Conservation (phyloP, 2,797 vertebrate genomes). For the Botia almorhae region DNA sequence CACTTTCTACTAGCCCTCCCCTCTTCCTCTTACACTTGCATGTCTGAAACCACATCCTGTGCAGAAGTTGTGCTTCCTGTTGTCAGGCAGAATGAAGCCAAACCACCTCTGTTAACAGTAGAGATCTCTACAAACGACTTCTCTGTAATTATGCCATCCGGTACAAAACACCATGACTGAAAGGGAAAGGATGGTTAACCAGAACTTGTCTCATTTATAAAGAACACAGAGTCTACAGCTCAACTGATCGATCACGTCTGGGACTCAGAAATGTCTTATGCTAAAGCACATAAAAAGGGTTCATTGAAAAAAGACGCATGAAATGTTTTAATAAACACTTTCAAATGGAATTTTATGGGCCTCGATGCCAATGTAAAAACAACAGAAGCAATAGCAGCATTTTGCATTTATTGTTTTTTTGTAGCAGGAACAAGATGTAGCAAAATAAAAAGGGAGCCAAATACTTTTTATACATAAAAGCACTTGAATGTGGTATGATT, state of each 20-base stretch:
- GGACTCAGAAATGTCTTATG: not conserved
- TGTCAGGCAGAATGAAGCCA: constrained; percentile 52
- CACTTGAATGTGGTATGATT: not conserved
- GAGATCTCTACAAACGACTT: not conserved
- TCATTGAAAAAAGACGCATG: not conserved
- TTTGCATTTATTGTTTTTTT: not conserved
- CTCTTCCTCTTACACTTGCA: constrained; percentile 64
- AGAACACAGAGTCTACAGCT: not conserved
- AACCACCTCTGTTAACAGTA: constrained; percentile 13
- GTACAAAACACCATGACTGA: not conserved
- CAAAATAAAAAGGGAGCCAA: not conserved
- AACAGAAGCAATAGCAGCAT: not conserved
- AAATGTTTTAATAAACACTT: not conserved
- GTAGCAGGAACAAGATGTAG: too few species aligned
- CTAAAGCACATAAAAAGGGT: not conserved
- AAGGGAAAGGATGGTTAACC: constrained; percentile 32
- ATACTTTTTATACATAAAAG: not conserved
- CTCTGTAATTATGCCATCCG: not conserved
- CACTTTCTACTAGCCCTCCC: constrained; percentile 54
- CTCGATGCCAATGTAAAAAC: not conserved
- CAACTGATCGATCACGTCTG: not conserved
- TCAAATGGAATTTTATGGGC: not conserved
- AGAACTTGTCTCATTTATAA: constrained; percentile 36
- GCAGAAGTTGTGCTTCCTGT: constrained; percentile 61
- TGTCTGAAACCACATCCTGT: constrained; percentile 66